Conservation (phyloP, 2,113 vertebrate genomes). For the Syngnathus scovelli region DNA sequence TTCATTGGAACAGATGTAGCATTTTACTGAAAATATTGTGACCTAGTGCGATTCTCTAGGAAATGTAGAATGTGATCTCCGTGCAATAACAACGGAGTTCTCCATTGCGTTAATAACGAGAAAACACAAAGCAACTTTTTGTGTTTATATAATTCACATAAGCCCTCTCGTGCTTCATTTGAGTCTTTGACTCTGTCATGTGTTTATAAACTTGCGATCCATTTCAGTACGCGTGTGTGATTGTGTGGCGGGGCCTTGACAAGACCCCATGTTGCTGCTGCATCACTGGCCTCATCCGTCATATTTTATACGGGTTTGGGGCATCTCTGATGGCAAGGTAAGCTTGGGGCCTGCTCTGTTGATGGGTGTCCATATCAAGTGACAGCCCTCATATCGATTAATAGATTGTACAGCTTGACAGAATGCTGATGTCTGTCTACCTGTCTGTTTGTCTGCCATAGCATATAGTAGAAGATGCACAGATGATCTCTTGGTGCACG, state of each 20-base stretch:
- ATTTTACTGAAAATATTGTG: slow-evolving; percentile 33
- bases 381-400: slow-evolving; percentile 56
- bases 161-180: neutral
- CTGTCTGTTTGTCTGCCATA: neutral
- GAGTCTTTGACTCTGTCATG: slow-evolving; percentile 19
- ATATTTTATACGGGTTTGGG: slow-evolving; percentile 53
- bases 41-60: slow-evolving; percentile 26
- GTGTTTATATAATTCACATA: slow-evolving; percentile 13
- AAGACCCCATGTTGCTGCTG: slow-evolving; percentile 38
- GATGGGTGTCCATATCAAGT: slow-evolving; percentile 57
- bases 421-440: slow-evolving; percentile 59
- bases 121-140: slow-evolving; percentile 19
- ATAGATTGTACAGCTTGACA: slow-evolving; percentile 60
- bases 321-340: slow-evolving; percentile 65
- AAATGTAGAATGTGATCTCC: slow-evolving; percentile 23
- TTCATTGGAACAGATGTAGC: slow-evolving; percentile 20
- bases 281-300: slow-evolving; percentile 56
- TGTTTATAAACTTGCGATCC: slow-evolving; percentile 22
- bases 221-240: slow-evolving; percentile 33
- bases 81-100: neutral
- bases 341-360: slow-evolving; percentile 57
- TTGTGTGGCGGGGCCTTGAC: slow-evolving; percentile 42
- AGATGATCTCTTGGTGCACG: slow-evolving; percentile 42
- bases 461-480: slow-evolving; percentile 17
- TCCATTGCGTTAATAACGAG: slow-evolving; percentile 15